Conservation (phyloP, 2,888 invertebrate genomes). For the Lasioglossum zephyrum region DNA sequence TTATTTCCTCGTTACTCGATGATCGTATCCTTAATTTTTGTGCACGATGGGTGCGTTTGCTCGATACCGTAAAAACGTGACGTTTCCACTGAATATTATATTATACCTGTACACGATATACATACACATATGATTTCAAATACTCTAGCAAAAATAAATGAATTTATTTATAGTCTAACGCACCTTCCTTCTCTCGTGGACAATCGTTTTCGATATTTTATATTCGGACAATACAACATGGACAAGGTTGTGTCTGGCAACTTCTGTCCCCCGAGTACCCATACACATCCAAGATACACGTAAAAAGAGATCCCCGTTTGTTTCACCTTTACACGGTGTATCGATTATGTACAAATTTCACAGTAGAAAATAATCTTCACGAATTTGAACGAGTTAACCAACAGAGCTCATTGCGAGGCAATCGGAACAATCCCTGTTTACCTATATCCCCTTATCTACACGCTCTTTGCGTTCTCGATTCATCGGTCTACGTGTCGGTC, state of each 20-base stretch:
- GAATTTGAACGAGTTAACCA: conserved; percentile 49
- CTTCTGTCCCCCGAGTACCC: conserved; percentile 29
- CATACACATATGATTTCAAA: neutral
- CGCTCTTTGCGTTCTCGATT: conserved; percentile 10
- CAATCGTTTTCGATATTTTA: neutral
- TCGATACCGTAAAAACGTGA: neutral
- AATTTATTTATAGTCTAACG: conserved; percentile 8
- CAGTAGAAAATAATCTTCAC: conserved; percentile 63
- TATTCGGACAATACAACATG: neutral
- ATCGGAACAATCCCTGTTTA: neutral
- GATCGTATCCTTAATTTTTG: neutral
- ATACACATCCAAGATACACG: conserved; percentile 21
- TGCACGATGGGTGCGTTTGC: neutral
- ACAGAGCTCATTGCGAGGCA: conserved; percentile 13
- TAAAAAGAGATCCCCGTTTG: conserved; percentile 19
- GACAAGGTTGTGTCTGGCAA: neutral
- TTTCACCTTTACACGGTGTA: conserved; percentile 28
- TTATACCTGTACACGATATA: neutral
- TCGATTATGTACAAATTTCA: conserved; percentile 61
- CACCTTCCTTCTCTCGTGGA: neutral
- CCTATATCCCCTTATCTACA: conserved; percentile 41
- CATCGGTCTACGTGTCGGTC: conserved; percentile 44
- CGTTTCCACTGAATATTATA: neutral
- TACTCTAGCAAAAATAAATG: conserved; percentile 10
- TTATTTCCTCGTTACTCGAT: neutral